A percentile compares a stretch with the other conserved stretches of the same genome.
phyloP scores from a whole-genome alignment of 2,797 vertebrate species.

The Sardinella longiceps region DNA sequence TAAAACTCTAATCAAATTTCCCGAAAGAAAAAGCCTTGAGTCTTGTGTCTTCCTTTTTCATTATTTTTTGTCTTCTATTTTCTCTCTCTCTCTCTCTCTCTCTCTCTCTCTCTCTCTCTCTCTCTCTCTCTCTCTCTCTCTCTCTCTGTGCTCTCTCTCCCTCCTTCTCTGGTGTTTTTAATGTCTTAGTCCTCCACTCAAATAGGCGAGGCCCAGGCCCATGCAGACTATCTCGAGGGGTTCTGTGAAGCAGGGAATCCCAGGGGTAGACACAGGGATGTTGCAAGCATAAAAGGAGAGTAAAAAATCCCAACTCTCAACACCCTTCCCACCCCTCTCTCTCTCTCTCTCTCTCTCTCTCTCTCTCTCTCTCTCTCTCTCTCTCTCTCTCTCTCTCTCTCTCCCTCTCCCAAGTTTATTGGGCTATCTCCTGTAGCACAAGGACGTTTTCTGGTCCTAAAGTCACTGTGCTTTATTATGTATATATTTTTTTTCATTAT shows the following conservation, averaged over 20 bases:
- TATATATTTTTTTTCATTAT: slow-evolving; percentile 45
- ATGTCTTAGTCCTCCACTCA: slow-evolving; percentile 43
- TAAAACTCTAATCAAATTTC: slow-evolving; percentile 69
- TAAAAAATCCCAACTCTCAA: background rate
- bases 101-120: slow-evolving; percentile 10
- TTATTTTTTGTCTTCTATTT: slow-evolving; percentile 45
- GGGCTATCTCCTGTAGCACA: background rate
- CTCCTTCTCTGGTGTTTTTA: background rate
- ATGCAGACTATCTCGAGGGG: slow-evolving; percentile 55
- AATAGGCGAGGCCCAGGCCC: slow-evolving; percentile 56
- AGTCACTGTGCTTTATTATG: slow-evolving; percentile 8
- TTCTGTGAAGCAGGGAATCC: slow-evolving; percentile 44
- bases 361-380: background rate
- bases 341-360: background rate
- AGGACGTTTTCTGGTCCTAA: background rate
- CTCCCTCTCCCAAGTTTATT: background rate
- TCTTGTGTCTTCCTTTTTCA: slow-evolving; percentile 66
- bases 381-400: background rate
- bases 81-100: background rate
- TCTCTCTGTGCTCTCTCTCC: background rate
- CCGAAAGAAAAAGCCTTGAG: slow-evolving; percentile 67
- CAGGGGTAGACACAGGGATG: background rate
- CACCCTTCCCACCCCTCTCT: background rate
- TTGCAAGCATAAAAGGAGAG: background rate
- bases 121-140: background rate